Evolutionary conservation across 2,113 vertebrate species (phyloP), one percentile per base, ranked within the genome.

Genomic region (Leptodactylus fuscus): DNA sequence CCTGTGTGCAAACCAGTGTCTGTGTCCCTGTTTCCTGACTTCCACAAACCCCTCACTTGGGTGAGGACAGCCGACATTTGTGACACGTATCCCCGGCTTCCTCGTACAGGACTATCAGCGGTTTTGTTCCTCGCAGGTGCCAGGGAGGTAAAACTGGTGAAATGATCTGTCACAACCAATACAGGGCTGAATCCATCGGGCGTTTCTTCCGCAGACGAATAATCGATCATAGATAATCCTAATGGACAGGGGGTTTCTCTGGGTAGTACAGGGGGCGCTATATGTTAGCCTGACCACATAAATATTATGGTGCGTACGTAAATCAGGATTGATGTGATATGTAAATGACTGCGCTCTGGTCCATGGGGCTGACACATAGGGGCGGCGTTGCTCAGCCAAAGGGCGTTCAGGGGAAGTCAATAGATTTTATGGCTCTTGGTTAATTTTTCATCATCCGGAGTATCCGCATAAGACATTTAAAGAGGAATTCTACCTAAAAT

Each of bases 311-410:
- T 2, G 7, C 8, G 16, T 36, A 69, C 5, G 13, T 20, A 69
- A 69, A 69, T 20, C 65, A 69, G 65, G 65, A 69, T 69, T 69
- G 32, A 69, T 69, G 65, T 8, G 65, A 69, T 38, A 69, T 69
- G 9, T 22, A 69, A 38, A 22, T 22, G 65, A 11, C 32, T 38
- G 32, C 65, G 7, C 62, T 34, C 7, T 5, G 4, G 5, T 32
- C 29, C 29, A 65, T 34, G 15, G 12, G 5, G 13, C 18, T 65
- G 29, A n/a, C 11, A 15, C 22, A 3, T 22, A 22, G 8, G 0
- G 38, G 32, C 18, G 34, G 38, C 65, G 10, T 67, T 67, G 15
- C 29, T 32, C 9, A 34, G 29, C 32, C 32, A 67, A 6, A 67
- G 65, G 34, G 18, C 32, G 11, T 9, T 36, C 32, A 8, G 11